Percentiles rank a stretch among this genome's conserved stretches.
phyloP scores from a whole-genome alignment of 2,888 invertebrate genomes.

The Cinara cedri region DNA sequence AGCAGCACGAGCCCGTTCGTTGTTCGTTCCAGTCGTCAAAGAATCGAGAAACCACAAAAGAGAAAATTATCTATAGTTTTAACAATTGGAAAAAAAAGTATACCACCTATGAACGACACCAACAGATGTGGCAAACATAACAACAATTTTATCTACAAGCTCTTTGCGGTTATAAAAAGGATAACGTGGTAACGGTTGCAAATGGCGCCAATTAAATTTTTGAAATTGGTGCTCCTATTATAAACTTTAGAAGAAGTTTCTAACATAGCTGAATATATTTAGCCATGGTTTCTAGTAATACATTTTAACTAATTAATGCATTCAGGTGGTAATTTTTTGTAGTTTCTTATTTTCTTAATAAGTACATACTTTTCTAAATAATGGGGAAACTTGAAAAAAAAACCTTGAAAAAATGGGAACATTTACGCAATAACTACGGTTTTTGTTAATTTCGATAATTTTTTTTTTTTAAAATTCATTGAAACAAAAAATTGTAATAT shows the following conservation, averaged over 20 bases:
- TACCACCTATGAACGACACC: conserved; percentile 9
- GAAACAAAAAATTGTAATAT: too few relatives aligned
- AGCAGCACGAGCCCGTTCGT: neutral
- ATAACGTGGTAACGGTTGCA: neutral
- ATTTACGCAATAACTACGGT: too few relatives aligned
- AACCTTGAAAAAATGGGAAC: too few relatives aligned
- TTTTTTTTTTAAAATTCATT: too few relatives aligned
- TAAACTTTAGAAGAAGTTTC: neutral
- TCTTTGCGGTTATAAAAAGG: conserved; percentile 4
- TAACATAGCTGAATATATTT: too few relatives aligned
- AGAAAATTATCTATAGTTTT: conserved; percentile 37
- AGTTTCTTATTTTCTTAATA: too few relatives aligned
- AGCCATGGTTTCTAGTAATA: too few relatives aligned
- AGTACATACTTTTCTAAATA: neutral
- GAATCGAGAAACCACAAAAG: neutral
- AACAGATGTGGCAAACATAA: conserved; percentile 28
- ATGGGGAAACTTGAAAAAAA: neutral
- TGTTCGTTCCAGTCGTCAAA: neutral
- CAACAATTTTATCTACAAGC: neutral
- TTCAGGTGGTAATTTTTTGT: neutral
- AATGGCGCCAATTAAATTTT: conserved; percentile 18
- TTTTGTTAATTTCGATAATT: too few relatives aligned
- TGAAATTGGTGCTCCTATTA: neutral
- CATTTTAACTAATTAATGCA: neutral
- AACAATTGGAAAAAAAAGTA: conserved; percentile 30